Conservation (phyloP, 2,888 invertebrate species). For the Thereva nobilitata region DNA sequence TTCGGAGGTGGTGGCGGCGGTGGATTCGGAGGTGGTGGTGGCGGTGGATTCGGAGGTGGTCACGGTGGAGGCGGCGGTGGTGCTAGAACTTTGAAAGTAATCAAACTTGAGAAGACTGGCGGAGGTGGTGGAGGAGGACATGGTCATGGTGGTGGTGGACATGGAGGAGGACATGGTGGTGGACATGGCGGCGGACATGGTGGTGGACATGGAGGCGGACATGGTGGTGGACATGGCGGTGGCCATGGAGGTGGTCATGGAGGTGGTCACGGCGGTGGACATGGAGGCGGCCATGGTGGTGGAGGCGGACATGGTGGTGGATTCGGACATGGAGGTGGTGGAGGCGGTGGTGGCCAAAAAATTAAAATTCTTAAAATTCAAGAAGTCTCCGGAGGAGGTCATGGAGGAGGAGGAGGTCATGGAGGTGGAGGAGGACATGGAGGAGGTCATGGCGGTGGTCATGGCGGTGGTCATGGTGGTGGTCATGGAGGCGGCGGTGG, state of each 20-base stretch:
- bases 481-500: conserved; percentile 11
- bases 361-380: not conserved
- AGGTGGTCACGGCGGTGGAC: not conserved
- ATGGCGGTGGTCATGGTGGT: not conserved
- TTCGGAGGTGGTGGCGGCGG: not conserved
- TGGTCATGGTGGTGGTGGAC: conserved; percentile 5
- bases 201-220: conserved; percentile 5
- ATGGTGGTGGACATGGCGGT: conserved; percentile 8
- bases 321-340: too few species aligned
- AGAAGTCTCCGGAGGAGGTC: conserved; percentile 3
- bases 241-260: not conserved
- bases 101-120: too few species aligned
- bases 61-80: not conserved
- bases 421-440: not conserved
- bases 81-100: too few species aligned
- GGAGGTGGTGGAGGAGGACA: not conserved
- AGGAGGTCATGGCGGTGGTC: not conserved
- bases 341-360: too few species aligned
- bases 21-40: too few species aligned
- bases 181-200: conserved; percentile 8
- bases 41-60: too few species aligned
- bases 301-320: conserved; percentile 1
- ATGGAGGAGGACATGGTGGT: conserved; percentile 10
- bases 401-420: conserved; percentile 5
- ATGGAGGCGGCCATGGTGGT: conserved; percentile 8